Evolutionary conservation across 2,888 invertebrate species (phyloP).

Genomic region (Clivina fossor): DNA sequence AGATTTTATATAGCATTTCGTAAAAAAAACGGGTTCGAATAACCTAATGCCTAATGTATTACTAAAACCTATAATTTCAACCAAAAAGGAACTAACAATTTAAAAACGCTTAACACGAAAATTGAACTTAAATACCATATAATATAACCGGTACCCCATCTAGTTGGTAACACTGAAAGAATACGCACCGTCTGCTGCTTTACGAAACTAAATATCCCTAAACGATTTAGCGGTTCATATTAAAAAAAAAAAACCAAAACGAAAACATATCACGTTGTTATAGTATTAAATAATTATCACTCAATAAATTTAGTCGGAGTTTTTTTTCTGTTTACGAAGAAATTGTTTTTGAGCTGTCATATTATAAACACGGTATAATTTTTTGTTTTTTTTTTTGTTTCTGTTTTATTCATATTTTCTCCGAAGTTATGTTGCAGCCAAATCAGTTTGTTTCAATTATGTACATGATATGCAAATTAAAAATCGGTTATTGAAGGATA

Average conservation of each 20-base stretch:
- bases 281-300: constrained; percentile 29
- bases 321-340: no score
- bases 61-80: constrained; percentile 32
- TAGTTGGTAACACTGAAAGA: not conserved
- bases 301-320: constrained; percentile 29
- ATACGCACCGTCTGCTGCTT: not conserved
- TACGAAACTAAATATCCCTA: constrained; percentile 27
- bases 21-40: no score
- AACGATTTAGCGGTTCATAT: constrained; percentile 16
- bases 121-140: constrained; percentile 33
- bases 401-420: no score
- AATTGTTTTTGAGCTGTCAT: no score
- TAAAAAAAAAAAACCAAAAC: not conserved
- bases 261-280: not conserved
- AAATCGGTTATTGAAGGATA: no score
- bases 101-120: constrained; percentile 34
- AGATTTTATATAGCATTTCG: no score
- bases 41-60: constrained; percentile 17
- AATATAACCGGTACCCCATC: constrained; percentile 11
- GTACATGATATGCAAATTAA: no score
- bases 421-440: no score
- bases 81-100: constrained; percentile 33
- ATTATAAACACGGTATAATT: no score
- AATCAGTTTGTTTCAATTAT: no score
- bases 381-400: no score